A percentile compares a stretch with the other conserved stretches of the same genome.
phyloP scores from a whole-genome alignment of 2,888 invertebrate species.

The Tipula helvola region DNA sequence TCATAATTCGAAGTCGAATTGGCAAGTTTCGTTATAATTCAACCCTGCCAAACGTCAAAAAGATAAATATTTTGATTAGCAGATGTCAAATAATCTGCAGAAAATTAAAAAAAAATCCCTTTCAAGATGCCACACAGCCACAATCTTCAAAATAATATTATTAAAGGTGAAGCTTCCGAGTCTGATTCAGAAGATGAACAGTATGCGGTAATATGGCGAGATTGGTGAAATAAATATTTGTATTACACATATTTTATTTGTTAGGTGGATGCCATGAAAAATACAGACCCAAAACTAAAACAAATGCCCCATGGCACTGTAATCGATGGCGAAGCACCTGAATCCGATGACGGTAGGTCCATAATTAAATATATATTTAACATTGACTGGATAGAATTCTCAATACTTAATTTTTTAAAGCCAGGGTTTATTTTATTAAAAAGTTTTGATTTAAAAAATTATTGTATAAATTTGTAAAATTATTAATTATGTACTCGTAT shows the following conservation, averaged over 20 bases:
- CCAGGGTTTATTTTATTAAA: too few relatives aligned
- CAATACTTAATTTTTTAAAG: too few relatives aligned
- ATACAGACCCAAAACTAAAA: not conserved
- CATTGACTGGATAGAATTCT: too few relatives aligned
- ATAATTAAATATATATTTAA: too few relatives aligned
- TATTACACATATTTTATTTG: not conserved
- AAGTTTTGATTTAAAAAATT: too few relatives aligned
- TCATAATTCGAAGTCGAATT: not conserved
- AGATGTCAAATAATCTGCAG: not conserved
- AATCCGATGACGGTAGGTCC: conserved; percentile 19
- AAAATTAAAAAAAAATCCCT: not conserved
- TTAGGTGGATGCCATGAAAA: not conserved
- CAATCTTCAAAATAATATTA: not conserved
- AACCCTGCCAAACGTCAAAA: not conserved
- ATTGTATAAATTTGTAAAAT: too few relatives aligned
- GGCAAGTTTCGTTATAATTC: not conserved
- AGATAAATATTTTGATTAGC: not conserved
- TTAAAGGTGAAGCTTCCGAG: conserved; percentile 10
- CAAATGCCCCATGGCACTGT: conserved; percentile 4
- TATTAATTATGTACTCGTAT: too few relatives aligned
- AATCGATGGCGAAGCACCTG: conserved; percentile 19
- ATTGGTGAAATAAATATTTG: not conserved
- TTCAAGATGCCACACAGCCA: not conserved
- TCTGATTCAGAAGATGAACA: conserved; percentile 6
- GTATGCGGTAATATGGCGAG: not conserved